Percentiles rank a stretch among this genome's conserved stretches.
Evolutionary conservation across 2,113 vertebrate genomes (phyloP).

Genomic region (Anoura caudifer): DNA sequence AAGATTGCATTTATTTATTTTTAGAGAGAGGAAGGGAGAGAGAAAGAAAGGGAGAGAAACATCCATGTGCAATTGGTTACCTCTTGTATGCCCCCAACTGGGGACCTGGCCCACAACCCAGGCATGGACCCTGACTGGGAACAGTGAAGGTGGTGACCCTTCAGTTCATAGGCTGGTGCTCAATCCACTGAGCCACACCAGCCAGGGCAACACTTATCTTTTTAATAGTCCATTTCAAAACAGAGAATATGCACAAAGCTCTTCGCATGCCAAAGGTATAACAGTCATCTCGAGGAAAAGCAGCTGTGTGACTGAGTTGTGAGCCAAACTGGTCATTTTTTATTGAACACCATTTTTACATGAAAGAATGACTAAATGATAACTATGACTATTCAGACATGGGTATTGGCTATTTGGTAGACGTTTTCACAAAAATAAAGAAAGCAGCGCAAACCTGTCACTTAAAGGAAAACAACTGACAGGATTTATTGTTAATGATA

Average conservation of each 20-base stretch:
- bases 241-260: neutral
- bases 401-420: neutral
- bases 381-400: neutral
- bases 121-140: too few species aligned
- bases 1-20: too few species aligned
- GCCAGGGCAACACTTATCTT: neutral
- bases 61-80: too few species aligned
- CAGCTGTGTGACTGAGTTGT: neutral
- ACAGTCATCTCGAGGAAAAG: neutral
- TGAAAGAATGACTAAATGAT: neutral
- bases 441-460: neutral
- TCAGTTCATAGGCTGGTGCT: too few species aligned
- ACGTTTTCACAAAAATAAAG: neutral
- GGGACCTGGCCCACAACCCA: too few species aligned
- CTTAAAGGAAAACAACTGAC: neutral
- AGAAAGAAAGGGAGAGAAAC: too few species aligned
- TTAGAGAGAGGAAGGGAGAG: too few species aligned
- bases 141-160: too few species aligned
- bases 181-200: too few species aligned
- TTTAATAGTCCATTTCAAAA: constrained; percentile 26
- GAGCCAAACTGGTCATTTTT: neutral
- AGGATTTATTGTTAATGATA: neutral
- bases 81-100: too few species aligned
- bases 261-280: neutral
- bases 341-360: neutral